Evolutionary conservation across 1,140 invertebrate genomes (phyloP).

Genomic region (Saxidomus purpurata): DNA sequence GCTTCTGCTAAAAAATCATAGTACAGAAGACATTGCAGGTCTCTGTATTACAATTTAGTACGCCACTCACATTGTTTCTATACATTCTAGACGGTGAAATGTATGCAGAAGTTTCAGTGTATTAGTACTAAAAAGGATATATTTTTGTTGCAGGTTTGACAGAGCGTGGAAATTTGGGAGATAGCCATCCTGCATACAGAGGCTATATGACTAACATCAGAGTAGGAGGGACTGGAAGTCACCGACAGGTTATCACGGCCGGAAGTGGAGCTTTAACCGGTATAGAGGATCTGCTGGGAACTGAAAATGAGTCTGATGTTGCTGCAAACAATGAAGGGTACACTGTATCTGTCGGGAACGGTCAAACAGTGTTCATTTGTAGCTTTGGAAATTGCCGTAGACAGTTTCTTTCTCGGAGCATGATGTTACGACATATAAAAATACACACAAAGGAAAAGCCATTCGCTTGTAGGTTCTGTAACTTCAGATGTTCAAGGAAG

Average conservation of each 20-base stretch:
- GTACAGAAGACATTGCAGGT: no score
- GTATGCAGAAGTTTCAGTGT: no score
- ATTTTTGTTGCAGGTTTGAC: background rate
- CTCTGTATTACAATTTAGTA: no score
- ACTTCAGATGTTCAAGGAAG: constrained; percentile 13
- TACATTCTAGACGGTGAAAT: no score
- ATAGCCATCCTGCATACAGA: background rate
- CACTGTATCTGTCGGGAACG: background rate
- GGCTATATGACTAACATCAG: background rate
- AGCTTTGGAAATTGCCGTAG: background rate
- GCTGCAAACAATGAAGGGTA: background rate
- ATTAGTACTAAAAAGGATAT: no score
- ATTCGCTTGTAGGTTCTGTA: constrained; percentile 68
- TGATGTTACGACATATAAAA: constrained; percentile 96
- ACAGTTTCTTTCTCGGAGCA: background rate
- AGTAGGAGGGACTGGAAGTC: background rate
- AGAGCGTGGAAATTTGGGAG: background rate
- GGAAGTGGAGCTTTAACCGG: background rate
- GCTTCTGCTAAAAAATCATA: no score
- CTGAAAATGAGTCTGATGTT: background rate
- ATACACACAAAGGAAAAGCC: constrained; percentile 89
- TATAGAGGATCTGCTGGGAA: background rate
- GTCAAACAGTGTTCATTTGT: background rate
- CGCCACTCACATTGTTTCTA: no score
- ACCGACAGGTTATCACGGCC: background rate